phyloP scores from a whole-genome alignment of 2,797 vertebrate species.

The Syndactyla subalaris region DNA sequence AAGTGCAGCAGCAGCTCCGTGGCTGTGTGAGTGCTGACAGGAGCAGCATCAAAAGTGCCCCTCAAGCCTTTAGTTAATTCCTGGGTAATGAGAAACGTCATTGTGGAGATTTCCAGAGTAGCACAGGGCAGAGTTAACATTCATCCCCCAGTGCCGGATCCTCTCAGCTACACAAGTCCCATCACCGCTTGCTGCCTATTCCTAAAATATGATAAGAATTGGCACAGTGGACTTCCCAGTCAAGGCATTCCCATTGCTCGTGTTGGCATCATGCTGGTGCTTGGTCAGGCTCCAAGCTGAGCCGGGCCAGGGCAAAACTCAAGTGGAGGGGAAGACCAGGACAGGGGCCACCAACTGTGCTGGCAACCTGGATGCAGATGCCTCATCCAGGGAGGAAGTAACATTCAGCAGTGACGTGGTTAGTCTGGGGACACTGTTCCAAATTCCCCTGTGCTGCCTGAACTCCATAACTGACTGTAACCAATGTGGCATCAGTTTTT shows the following conservation, averaged over 20 bases:
- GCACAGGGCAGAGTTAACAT: background rate
- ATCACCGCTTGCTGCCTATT: background rate
- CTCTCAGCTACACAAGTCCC: background rate
- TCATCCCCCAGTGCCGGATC: rapidly evolving
- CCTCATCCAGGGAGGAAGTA: background rate
- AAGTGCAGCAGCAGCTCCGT: rapidly evolving
- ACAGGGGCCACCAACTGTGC: background rate
- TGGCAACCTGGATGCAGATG: background rate
- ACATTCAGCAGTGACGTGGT: background rate
- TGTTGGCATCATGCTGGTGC: rapidly evolving
- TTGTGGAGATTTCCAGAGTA: background rate
- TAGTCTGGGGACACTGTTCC: too few relatives aligned
- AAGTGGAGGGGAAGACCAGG: background rate
- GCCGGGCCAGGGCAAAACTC: background rate
- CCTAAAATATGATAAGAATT: rapidly evolving
- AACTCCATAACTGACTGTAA: background rate
- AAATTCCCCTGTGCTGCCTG: background rate
- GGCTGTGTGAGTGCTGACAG: rapidly evolving
- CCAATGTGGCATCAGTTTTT: background rate
- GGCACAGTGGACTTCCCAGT: background rate
- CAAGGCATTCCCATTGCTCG: rapidly evolving
- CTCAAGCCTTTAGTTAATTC: background rate
- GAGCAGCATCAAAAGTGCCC: background rate
- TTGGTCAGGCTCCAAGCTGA: background rate
- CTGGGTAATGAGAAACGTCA: background rate